Evolutionary conservation across 2,797 vertebrate species (phyloP).

Genomic region (Sebastes vulpes): DNA sequence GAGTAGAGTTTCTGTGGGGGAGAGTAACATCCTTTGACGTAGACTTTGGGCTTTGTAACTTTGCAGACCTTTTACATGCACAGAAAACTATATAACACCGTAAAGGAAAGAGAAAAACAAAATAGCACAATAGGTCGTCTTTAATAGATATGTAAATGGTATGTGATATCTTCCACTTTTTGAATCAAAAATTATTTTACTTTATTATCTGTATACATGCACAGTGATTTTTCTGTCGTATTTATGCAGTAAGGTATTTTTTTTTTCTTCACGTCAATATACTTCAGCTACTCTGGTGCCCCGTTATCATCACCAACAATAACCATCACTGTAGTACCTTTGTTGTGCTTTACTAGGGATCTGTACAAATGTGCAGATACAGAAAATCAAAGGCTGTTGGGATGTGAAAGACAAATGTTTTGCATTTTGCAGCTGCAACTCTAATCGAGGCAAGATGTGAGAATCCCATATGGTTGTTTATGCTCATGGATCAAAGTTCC

Average conservation of each 20-base stretch:
- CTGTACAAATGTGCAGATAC: not conserved
- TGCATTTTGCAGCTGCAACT: not conserved
- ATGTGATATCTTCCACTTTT: not conserved
- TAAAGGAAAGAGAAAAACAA: too few relatives aligned
- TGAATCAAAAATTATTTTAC: not conserved
- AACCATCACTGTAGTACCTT: not conserved
- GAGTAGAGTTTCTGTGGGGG: too few relatives aligned
- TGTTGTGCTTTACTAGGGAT: not conserved
- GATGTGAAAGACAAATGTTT: not conserved
- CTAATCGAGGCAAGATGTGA: not conserved
- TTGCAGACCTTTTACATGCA: too few relatives aligned
- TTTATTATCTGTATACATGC: not conserved
- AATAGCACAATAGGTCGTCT: too few relatives aligned
- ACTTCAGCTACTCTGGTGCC: not conserved
- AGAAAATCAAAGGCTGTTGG: not conserved
- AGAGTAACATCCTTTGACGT: too few relatives aligned
- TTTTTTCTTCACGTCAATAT: not conserved
- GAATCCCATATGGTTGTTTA: not conserved
- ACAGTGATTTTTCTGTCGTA: not conserved
- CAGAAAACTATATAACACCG: too few relatives aligned
- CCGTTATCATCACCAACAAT: not conserved
- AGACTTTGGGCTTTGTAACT: too few relatives aligned
- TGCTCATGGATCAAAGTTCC: conserved; percentile 16
- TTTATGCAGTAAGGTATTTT: not conserved
- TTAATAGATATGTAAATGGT: not conserved